Base-by-base conservation (phyloP, 2,113 vertebrate species). In the Cygnus buccinator region DNA sequence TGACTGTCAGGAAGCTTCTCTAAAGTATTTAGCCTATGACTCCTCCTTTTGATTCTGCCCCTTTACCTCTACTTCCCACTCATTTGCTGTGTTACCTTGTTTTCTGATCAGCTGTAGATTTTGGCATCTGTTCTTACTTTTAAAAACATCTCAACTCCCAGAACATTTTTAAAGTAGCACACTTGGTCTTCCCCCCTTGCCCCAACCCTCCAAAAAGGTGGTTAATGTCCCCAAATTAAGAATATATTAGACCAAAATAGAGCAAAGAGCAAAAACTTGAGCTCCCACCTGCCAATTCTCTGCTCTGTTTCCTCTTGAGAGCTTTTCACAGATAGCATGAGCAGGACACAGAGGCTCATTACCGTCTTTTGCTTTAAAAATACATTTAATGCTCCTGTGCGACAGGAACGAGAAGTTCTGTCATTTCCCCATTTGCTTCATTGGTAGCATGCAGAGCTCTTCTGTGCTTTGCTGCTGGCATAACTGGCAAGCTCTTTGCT, bases 391-490 rank as follows among this genome's bases (percentile, higher is more conserved):
- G 35, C 35, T 79, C 65, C 74, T 31, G 19, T 55, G 86, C 35
- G 80, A 80, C 82, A 87, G 77, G 79, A 95, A 91, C 0, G 0
- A 86, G 58, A 65, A 68, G 44, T 70, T 59, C n/a, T 76, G 63
- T 87, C 59, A 16, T 94, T 95, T 97, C 87, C 77, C 75, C 14
- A 7, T 59, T 94, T 95, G 72, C 61, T 94, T 80, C 68, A 75
- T 55, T 71, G 37, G n/a, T 77, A 87, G 84, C 10, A 17, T 67
- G 66, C 91, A 79, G 81, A 71, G 43, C 79, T 87, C 73, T 61
- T 66, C n/a, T 3, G 2, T 61, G 33, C 86, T 94, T 92, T 91
- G 50, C 63, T 92, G 76, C 81, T 84, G 88, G 86, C 86, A 72
- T 37, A 77, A n/a, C 63, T 87, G 85, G 87, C 84, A 80, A 37